Percentiles rank a stretch among this genome's conserved stretches.
phyloP scores from a whole-genome alignment of 2,113 vertebrate species.

The Oryzias javanicus region DNA sequence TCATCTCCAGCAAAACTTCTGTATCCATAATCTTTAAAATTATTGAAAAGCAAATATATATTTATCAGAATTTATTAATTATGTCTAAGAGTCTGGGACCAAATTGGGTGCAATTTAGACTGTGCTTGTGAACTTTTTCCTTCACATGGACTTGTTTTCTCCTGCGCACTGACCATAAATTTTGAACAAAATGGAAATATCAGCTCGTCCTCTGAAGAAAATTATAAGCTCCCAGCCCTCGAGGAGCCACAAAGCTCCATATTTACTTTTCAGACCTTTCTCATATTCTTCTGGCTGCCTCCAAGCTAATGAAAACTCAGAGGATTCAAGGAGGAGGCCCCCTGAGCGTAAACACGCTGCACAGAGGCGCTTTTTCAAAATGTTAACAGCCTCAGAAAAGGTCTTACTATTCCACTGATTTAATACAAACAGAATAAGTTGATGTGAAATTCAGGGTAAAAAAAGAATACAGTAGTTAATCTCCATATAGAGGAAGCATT shows the following conservation, averaged over 20 bases:
- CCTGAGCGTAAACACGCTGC: constrained; percentile 65
- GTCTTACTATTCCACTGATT: constrained; percentile 65
- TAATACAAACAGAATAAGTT: constrained; percentile 30
- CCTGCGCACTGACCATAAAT: constrained; percentile 14
- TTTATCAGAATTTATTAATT: neutral
- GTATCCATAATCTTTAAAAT: too few relatives aligned
- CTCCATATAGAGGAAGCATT: constrained; percentile 19
- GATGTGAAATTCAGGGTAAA: constrained; percentile 24
- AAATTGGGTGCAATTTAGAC: constrained; percentile 27
- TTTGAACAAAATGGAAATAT: constrained; percentile 47
- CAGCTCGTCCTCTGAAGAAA: constrained; percentile 28
- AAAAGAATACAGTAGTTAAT: constrained; percentile 23
- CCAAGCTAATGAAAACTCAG: constrained; percentile 53
- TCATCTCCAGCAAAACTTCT: too few relatives aligned
- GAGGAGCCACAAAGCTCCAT: constrained; percentile 35
- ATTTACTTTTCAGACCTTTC: constrained; percentile 37
- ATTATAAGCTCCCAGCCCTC: constrained; percentile 42
- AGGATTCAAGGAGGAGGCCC: constrained; percentile 44
- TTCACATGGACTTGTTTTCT: constrained; percentile 21
- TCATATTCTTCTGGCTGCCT: constrained; percentile 47
- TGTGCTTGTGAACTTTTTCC: constrained; percentile 19
- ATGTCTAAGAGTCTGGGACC: neutral
- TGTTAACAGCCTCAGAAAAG: constrained; percentile 74
- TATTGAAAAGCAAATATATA: too few relatives aligned
- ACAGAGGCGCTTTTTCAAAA: constrained; percentile 69